These are phyloP conservation scores for Beroe ovata DNA, from an alignment of 37 sponge, comb jelly and placozoan genomes.

Conservation along the genomic window DNA sequence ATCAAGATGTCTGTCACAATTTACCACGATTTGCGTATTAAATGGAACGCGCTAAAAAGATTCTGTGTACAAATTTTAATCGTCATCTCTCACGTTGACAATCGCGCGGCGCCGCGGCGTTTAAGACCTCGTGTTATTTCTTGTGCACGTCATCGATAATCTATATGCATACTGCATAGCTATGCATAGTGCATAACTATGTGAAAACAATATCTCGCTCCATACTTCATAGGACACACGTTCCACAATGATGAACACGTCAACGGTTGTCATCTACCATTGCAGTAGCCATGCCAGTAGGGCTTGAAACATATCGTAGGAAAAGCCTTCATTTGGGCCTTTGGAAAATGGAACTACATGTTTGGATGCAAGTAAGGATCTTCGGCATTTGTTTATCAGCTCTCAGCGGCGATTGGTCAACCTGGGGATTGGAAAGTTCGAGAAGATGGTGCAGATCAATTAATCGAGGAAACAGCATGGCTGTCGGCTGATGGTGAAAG, in stretches of 20 bases:
- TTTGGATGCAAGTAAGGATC: conserved; percentile 11
- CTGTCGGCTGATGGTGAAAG: neutral
- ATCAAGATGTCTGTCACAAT: neutral
- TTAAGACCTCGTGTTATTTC: neutral
- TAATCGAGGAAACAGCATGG: neutral
- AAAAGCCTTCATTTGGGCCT: conserved; percentile 12
- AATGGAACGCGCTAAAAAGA: conserved; percentile 5
- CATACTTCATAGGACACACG: conserved; percentile 12
- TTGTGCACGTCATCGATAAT: conserved; percentile 5
- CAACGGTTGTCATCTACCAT: conserved; percentile 5
- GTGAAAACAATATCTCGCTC: neutral
- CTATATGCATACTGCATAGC: neutral
- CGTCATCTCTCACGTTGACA: neutral
- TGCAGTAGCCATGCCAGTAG: neutral
- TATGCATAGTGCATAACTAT: conserved; percentile 4
- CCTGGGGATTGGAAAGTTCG: conserved; percentile 13
- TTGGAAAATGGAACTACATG: conserved; percentile 3
- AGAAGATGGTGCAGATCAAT: conserved; percentile 11
- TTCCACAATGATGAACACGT: conserved; percentile 4
- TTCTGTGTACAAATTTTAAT: neutral
- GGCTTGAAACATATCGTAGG: conserved; percentile 1
- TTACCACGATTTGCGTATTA: conserved; percentile 5
- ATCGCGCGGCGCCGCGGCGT: neutral
- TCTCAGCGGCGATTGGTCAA: conserved; percentile 1
- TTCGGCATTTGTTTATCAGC: conserved; percentile 11